Evolutionary conservation across 2,113 vertebrate species (phyloP).

Genomic region (Genyomyrus donnyi): DNA sequence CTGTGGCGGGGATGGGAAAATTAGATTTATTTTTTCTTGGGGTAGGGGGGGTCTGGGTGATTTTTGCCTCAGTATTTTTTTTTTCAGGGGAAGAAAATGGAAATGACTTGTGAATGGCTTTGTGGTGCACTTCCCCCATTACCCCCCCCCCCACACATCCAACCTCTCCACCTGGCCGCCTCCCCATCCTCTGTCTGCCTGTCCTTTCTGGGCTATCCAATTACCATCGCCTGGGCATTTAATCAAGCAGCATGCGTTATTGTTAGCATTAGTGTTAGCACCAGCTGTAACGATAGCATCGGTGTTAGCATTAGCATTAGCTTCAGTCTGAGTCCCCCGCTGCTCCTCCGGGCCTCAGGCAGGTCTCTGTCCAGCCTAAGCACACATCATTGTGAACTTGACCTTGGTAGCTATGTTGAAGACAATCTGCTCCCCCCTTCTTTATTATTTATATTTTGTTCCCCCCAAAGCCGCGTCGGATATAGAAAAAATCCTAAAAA

Average conservation of each 20-base stretch:
- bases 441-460: background rate
- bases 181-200: background rate
- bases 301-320: background rate
- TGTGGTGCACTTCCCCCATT: too few species aligned
- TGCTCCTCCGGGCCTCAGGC: background rate
- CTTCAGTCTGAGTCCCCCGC: background rate
- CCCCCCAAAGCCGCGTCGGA: conserved; percentile 27
- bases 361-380: conserved; percentile 50
- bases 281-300: background rate
- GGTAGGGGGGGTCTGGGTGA: too few species aligned
- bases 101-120: too few species aligned
- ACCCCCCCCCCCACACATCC: too few species aligned
- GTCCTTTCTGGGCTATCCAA: background rate
- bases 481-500: conserved; percentile 40
- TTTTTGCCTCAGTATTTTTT: too few species aligned
- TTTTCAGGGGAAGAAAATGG: too few species aligned
- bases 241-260: background rate
- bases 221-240: background rate
- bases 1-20: too few species aligned
- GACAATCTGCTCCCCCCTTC: conserved; percentile 26
- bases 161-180: background rate
- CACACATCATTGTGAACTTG: conserved; percentile 55
- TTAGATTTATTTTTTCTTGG: too few species aligned
- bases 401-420: conserved; percentile 60
- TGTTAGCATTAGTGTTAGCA: background rate